Conservation (phyloP, 64 coral and sea anemone genomes). For the Pocillopora damicornis region DNA sequence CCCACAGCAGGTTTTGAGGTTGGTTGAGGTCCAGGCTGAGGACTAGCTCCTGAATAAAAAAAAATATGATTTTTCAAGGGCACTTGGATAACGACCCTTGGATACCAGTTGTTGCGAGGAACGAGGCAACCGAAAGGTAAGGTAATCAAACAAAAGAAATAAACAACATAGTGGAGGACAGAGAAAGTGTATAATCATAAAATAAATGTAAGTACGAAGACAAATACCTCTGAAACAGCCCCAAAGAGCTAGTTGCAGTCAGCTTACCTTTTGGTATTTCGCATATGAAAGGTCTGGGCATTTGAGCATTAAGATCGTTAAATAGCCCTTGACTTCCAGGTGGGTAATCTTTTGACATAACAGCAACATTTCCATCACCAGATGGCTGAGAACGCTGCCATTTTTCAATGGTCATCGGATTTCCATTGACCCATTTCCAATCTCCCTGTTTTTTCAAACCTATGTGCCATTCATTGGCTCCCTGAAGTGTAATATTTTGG, state of each 20-base stretch:
- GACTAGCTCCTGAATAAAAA: neutral
- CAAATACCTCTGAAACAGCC: no score
- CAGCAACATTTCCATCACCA: slow-evolving; percentile 17
- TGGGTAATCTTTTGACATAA: slow-evolving; percentile 47
- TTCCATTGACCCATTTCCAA: slow-evolving; percentile 55
- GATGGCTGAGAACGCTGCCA: slow-evolving; percentile 48
- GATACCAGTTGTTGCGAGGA: no score
- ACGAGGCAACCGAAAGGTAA: no score
- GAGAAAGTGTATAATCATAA: no score
- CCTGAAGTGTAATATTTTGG: neutral
- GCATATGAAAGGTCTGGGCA: slow-evolving; percentile 24
- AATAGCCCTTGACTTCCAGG: slow-evolving; percentile 18
- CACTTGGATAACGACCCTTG: no score
- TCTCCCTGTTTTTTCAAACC: slow-evolving; percentile 37
- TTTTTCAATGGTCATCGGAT: slow-evolving; percentile 1
- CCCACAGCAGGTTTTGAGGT: neutral
- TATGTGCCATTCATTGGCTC: slow-evolving; percentile 22
- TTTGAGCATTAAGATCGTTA: neutral
- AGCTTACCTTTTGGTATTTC: slow-evolving; percentile 28
- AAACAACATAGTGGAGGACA: no score
- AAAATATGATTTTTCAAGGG: neutral
- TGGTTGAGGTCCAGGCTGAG: no score
- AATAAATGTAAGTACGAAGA: no score
- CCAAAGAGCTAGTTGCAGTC: neutral
- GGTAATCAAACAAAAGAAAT: no score